Evolutionary conservation across 2,888 invertebrate genomes (phyloP).

Genomic region (Gortyna flavago): DNA sequence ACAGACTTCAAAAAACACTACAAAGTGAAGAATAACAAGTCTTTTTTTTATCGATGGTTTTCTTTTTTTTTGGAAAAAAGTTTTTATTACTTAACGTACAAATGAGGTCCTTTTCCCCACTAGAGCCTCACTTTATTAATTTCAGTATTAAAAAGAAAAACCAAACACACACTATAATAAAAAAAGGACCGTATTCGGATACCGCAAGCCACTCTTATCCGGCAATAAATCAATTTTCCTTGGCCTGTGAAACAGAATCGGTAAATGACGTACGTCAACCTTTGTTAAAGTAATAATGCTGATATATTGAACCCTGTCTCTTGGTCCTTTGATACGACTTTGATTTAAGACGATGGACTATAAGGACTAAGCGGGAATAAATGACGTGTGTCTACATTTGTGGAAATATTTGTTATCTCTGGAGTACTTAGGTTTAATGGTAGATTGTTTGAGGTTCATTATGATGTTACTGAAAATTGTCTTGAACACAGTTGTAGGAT

Average conservation of each 20-base stretch:
- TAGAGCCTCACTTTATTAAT: slow-evolving; percentile 35
- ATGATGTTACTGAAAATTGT: not conserved
- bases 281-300: slow-evolving; percentile 67
- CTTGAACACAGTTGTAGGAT: not conserved
- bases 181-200: slow-evolving; percentile 37
- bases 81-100: not conserved
- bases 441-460: not conserved
- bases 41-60: too few relatives aligned
- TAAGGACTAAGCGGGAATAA: slow-evolving; percentile 29
- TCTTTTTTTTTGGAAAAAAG: too few relatives aligned
- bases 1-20: too few relatives aligned
- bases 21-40: too few relatives aligned
- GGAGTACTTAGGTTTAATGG: slow-evolving; percentile 13
- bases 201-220: slow-evolving; percentile 47
- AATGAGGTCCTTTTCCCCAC: slow-evolving; percentile 7
- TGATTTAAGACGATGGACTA: slow-evolving; percentile 49
- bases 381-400: slow-evolving; percentile 36
- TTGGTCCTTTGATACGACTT: slow-evolving; percentile 50
- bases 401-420: slow-evolving; percentile 23
- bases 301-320: slow-evolving; percentile 60
- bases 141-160: slow-evolving; percentile 31
- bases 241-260: slow-evolving; percentile 64
- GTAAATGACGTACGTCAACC: slow-evolving; percentile 65
- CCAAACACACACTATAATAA: slow-evolving; percentile 30
- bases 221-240: slow-evolving; percentile 66